Evolutionary conservation across 2,113 vertebrate species (phyloP).

Genomic region (Pangasianodon hypophthalmus): DNA sequence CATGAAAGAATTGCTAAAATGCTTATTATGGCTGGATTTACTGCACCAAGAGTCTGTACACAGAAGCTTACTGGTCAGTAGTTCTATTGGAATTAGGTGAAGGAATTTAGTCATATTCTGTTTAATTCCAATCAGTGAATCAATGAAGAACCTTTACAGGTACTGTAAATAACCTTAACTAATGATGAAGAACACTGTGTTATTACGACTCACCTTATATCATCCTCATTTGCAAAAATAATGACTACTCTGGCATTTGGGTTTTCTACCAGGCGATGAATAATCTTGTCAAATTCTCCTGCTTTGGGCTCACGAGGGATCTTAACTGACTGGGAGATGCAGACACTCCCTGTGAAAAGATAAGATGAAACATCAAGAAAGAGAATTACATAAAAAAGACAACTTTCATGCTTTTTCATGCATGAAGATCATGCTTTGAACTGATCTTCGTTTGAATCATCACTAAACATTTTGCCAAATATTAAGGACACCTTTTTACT

Average conservation of each 20-base stretch:
- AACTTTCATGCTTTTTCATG: neutral
- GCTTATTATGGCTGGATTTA: constrained; percentile 21
- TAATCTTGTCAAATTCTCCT: constrained; percentile 96
- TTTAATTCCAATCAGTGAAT: neutral
- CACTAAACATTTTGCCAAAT: neutral
- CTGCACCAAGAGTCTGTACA: neutral
- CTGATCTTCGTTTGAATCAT: neutral
- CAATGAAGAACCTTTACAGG: neutral
- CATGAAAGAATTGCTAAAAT: neutral
- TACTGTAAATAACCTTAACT: neutral
- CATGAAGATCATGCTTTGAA: too few species aligned
- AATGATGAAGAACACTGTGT: neutral
- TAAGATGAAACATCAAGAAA: neutral
- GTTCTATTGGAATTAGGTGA: constrained; percentile 22
- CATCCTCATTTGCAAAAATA: constrained; percentile 96
- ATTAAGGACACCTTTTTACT: neutral
- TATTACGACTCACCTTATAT: constrained; percentile 82
- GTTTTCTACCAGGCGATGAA: constrained; percentile 90
- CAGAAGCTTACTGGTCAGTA: constrained; percentile 28
- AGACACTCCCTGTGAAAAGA: constrained; percentile 84
- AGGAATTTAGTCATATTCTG: constrained; percentile 20
- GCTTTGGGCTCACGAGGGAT: constrained; percentile 92
- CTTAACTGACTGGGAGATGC: constrained; percentile 97
- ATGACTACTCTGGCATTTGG: constrained; percentile 94
- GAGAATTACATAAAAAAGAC: constrained; percentile 6